Base-by-base conservation (phyloP, 2,888 invertebrate genomes). In the Pristionchus entomophagus region DNA sequence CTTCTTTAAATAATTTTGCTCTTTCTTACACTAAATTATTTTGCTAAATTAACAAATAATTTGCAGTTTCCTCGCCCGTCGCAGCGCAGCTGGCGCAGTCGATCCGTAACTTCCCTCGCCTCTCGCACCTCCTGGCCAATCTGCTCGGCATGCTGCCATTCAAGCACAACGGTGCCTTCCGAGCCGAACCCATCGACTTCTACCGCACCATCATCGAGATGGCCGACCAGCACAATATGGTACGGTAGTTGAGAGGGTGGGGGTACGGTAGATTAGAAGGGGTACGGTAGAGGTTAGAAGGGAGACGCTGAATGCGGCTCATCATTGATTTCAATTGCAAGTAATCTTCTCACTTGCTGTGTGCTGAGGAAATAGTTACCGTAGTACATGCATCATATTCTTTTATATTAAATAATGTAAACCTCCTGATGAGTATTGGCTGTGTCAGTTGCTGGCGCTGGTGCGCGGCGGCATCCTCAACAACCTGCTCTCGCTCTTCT, bases 71-170 rank as follows among this genome's bases (percentile, higher is more conserved):
- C 10, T 73, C 73, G 0, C 41, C 45, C 2, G 14, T n/a, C 2
- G 78, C 51, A 1, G n/a, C 5, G 29, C 26, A 29, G n/a, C 26
- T 80, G 19, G 17, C 32, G 0, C 26, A 49, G 6, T 3, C 78
- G 32, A 80, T 80, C 10, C 51, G 49, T 32, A 17, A 32, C 14
- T 80, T 80, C 51, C 78, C 78, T 51, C 78, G 78, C 32, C 82
- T 82, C 35, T 82, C 82, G 2, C 22, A 82, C 29, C 56, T 82
- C 10, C 82, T 82, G 2, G 26, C 49, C 26, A 29, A 56, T 59
- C 82, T 82, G 3, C 82, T 82, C 4, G 82, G 82, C 38, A 38
- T 29, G 29, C 59, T 82, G 26, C 82, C 82, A 35, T 41, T 19
- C 56, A 82, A 82, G 26, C 59, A 82, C 82, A 38, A 29, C 22